phyloP scores from a whole-genome alignment of 53 echinoderm and acorn worm genomes.

The Echinarachnius parma region DNA sequence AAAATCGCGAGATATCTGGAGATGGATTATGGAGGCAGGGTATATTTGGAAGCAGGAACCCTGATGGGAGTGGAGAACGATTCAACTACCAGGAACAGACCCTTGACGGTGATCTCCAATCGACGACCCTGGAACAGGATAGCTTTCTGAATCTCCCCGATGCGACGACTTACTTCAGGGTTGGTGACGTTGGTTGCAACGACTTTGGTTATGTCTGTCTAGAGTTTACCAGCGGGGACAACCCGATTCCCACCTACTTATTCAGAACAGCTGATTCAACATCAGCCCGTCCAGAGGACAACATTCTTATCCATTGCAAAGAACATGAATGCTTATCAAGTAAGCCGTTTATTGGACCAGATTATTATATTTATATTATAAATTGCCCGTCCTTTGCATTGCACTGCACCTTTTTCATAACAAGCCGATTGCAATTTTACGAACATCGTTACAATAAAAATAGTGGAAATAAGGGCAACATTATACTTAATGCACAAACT shows the following conservation, averaged over 20 bases:
- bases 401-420: not conserved
- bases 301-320: constrained; percentile 56
- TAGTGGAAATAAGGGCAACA: not conserved
- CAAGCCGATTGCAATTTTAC: too few relatives aligned
- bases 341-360: constrained; percentile 26
- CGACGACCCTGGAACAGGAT: constrained; percentile 39
- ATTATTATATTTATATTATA: not conserved
- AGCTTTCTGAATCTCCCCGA: constrained; percentile 38
- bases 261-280: constrained; percentile 52
- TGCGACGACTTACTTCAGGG: constrained; percentile 46
- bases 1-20: constrained; percentile 30
- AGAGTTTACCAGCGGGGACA: constrained; percentile 68
- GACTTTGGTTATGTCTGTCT: constrained; percentile 71
- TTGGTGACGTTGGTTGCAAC: constrained; percentile 65
- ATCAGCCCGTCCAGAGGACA: constrained; percentile 17
- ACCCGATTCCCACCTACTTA: constrained; percentile 48
- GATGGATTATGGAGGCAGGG: constrained; percentile 34
- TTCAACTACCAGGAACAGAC: constrained; percentile 53
- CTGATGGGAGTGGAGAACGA: constrained; percentile 56
- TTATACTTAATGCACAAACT: too few relatives aligned
- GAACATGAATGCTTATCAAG: constrained; percentile 67
- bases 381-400: not conserved
- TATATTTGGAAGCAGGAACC: constrained; percentile 56
- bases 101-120: constrained; percentile 36
- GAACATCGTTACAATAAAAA: too few relatives aligned